Evolutionary conservation across 2,888 invertebrate genomes (phyloP).

Genomic region (Plusia festucae): DNA sequence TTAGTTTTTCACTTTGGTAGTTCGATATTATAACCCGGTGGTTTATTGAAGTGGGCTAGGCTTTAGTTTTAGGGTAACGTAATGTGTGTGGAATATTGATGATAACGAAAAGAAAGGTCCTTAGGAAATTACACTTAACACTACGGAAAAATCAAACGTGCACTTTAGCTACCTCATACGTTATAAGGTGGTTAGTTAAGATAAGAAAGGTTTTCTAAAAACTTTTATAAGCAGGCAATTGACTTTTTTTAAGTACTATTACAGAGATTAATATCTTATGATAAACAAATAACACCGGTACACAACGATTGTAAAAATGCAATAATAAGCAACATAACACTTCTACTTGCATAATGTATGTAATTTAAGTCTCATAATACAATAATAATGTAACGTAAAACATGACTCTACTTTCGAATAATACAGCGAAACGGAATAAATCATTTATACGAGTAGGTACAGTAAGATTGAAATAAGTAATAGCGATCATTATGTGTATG

Average conservation of each 20-base stretch:
- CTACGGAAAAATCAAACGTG: too few species aligned
- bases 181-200: not conserved
- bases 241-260: constrained; percentile 5
- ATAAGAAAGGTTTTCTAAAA: not conserved
- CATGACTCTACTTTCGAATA: constrained; percentile 34
- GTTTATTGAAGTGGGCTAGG: not conserved
- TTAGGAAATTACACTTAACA: too few species aligned
- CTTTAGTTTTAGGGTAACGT: not conserved
- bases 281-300: constrained; percentile 25
- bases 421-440: constrained; percentile 20
- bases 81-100: too few species aligned
- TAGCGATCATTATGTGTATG: constrained; percentile 22
- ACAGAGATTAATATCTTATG: constrained; percentile 16
- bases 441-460: constrained; percentile 1
- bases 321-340: constrained; percentile 39
- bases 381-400: constrained; percentile 39
- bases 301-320: constrained; percentile 37
- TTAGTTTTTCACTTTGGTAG: not conserved
- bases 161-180: too few species aligned
- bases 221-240: not conserved
- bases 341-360: constrained; percentile 32
- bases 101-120: too few species aligned
- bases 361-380: constrained; percentile 44
- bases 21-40: not conserved
- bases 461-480: constrained; percentile 17